phyloP scores from a whole-genome alignment of 2,113 vertebrate genomes.

The Chaenocephalus aceratus region DNA sequence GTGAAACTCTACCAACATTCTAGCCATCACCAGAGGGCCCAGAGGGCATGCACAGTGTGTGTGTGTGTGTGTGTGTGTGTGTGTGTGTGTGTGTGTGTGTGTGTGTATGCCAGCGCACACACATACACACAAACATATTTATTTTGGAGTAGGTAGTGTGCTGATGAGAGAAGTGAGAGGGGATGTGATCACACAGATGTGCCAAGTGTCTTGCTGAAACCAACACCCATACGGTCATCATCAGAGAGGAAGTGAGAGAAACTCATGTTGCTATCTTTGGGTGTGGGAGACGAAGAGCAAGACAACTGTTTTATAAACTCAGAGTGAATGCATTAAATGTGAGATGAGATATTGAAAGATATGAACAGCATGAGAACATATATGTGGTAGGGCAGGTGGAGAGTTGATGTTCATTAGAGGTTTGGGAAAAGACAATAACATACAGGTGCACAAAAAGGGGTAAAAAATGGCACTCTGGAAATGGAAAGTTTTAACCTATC shows the following conservation, averaged over 20 bases:
- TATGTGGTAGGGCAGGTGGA: conserved; percentile 4
- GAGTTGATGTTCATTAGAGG: neutral
- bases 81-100: neutral
- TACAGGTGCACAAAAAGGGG: neutral
- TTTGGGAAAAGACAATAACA: neutral
- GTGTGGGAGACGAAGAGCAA: neutral
- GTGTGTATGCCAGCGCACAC: conserved; percentile 32
- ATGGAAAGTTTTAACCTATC: conserved; percentile 1
- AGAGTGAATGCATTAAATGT: too few relatives aligned
- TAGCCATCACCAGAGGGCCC: conserved; percentile 34
- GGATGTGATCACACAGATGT: conserved; percentile 85
- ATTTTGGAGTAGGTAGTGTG: conserved; percentile 44
- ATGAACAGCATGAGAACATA: conserved; percentile 1
- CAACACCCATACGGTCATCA: conserved; percentile 81
- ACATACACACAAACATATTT: conserved; percentile 48
- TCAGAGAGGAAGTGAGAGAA: conserved; percentile 84
- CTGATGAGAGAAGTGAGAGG: conserved; percentile 84
- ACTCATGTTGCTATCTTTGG: conserved; percentile 55
- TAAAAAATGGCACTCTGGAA: too few relatives aligned
- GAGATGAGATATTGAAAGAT: conserved; percentile 2
- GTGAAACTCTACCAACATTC: conserved; percentile 53
- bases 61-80: neutral
- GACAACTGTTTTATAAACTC: neutral
- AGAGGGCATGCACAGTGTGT: conserved; percentile 2
- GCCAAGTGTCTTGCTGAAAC: conserved; percentile 81